Evolutionary conservation across 1,140 invertebrate genomes (phyloP), one percentile per base, ranked within the genome.

Genomic region (Aphaenogaster rudis): DNA sequence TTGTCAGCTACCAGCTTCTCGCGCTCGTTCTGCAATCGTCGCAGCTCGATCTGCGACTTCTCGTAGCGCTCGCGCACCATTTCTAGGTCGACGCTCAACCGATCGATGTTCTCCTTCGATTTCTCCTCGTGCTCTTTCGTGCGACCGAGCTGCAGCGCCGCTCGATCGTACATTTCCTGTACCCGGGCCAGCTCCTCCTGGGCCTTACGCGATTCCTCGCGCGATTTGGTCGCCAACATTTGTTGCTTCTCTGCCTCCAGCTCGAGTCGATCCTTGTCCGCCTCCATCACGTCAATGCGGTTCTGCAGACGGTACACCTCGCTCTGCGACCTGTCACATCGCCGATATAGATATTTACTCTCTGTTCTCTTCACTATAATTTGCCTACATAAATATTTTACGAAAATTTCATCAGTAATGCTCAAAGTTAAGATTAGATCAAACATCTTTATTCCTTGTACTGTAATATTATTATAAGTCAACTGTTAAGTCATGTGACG

Each of bases 61-160:
- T 99, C 98, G 93, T 98, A 98, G 59, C 98, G 96, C 92, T 99
- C 98, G n/a, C 98, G 96, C 64, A 98, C 96, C 96, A 99, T 98
- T 94, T 98, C 97, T 3, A 98, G 94, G 92, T 98, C 98, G 64
- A 98, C 96, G 86, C 96, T 95, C 76, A 98, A 93, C 90, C 97
- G 96, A 91, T 99, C 98, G 86, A 98, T 96, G 90, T 98, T 98
- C 92, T 98, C 98, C 93, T 98, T 98, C 11, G 98, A 97, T 93
- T 99, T 99, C 88, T 99, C 98, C 96, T 99, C 98, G 90, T 97
- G 96, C 93, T 99, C 98, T 94, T 98, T 98, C 36, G 97, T 97
- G 90, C 98, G 96, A 72, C 97, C 97, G 0, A 99, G 95, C 93
- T 99, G 98, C 57, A 98, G 95, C 8, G 97, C 97, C 1, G 98